A percentile compares a stretch with the other conserved stretches of the same genome.
phyloP scores from a whole-genome alignment of 2,113 vertebrate genomes.

The Caranx ignobilis region DNA sequence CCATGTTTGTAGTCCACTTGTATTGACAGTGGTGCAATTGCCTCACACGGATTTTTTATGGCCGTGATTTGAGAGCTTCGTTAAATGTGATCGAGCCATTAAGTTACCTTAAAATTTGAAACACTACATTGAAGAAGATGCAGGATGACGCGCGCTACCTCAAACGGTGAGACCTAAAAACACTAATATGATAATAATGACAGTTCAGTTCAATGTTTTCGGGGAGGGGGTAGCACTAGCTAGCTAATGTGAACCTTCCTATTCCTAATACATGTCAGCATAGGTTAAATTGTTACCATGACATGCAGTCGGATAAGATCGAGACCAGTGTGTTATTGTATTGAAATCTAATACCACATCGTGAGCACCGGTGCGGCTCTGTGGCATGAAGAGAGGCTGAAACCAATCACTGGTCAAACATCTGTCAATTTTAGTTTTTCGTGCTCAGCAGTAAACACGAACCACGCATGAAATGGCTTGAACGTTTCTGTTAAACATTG shows the following conservation, averaged over 20 bases:
- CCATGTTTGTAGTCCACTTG: conserved; percentile 50
- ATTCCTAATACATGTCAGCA: neutral
- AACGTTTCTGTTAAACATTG: fast-evolving
- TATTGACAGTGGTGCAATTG: neutral
- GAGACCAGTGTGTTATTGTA: neutral
- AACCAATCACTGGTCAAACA: neutral
- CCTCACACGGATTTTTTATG: neutral
- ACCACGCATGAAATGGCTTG: neutral
- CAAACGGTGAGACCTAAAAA: conserved; percentile 67
- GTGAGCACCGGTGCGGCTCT: neutral
- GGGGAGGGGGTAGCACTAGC: neutral
- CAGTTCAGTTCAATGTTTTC: neutral
- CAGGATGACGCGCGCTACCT: conserved; percentile 77
- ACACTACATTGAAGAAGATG: conserved; percentile 61
- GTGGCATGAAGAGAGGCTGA: neutral
- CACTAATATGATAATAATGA: neutral
- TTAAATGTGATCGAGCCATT: neutral
- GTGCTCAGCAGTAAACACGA: neutral
- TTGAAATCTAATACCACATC: neutral
- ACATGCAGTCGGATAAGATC: neutral
- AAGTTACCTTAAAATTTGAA: neutral
- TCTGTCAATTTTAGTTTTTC: neutral
- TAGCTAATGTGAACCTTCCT: neutral
- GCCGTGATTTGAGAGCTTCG: conserved; percentile 24
- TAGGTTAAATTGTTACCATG: neutral